These are phyloP conservation scores for Conopomorpha cramerella DNA, from an alignment of 1,140 invertebrate species.

Conservation along the genomic window DNA sequence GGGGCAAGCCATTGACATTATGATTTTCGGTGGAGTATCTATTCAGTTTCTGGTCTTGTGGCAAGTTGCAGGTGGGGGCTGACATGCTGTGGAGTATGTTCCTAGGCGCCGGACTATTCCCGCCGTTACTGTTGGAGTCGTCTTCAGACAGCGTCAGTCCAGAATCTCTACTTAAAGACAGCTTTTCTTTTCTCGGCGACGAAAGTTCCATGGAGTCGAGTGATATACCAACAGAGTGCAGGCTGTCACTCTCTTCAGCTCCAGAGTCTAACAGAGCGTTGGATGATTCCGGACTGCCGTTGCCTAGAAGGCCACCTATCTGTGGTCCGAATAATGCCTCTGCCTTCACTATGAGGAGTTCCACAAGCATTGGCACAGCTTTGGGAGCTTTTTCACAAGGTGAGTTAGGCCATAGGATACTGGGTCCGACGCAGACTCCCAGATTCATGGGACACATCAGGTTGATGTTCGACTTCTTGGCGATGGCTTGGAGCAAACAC, in stretches of 20 bases:
- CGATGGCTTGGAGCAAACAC: constrained; percentile 81
- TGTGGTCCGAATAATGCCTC: constrained; percentile 77
- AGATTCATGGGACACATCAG: constrained; percentile 87
- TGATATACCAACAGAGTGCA: constrained; percentile 81
- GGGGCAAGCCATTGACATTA: constrained; percentile 46
- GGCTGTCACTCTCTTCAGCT: constrained; percentile 85
- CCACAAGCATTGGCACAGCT: constrained; percentile 74
- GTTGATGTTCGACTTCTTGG: constrained; percentile 76
- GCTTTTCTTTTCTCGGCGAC: constrained; percentile 78
- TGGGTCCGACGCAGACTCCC: constrained; percentile 85
- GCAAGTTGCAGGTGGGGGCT: constrained; percentile 39
- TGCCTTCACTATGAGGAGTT: constrained; percentile 81
- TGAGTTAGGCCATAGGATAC: constrained; percentile 73
- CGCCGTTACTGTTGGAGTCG: constrained; percentile 77
- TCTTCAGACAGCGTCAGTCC: constrained; percentile 88
- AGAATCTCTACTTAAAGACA: constrained; percentile 85
- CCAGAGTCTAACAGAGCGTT: constrained; percentile 72
- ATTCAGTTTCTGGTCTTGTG: constrained; percentile 31
- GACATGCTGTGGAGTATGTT: constrained; percentile 49
- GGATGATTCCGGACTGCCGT: constrained; percentile 62
- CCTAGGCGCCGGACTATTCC: constrained; percentile 52
- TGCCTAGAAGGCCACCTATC: constrained; percentile 72
- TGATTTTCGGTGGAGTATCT: constrained; percentile 39
- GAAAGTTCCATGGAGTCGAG: constrained; percentile 82
- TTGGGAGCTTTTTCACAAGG: constrained; percentile 70